Evolutionary conservation across 2,113 vertebrate species (phyloP).

Genomic region (Tamias sibiricus): DNA sequence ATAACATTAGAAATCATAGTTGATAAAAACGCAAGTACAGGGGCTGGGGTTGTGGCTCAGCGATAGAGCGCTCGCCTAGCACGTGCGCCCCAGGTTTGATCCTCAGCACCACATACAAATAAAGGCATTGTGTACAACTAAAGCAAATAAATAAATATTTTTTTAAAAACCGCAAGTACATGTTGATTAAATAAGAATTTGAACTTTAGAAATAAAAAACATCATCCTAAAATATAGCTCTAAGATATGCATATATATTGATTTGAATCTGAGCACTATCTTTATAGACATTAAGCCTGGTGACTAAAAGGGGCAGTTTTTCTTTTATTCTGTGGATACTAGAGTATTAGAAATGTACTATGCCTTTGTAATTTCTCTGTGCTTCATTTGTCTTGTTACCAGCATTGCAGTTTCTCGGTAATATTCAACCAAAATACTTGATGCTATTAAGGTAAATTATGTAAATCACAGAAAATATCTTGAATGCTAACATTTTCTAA

Average conservation of each 20-base stretch:
- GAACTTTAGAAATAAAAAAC: neutral
- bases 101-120: too few relatives aligned
- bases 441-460: constrained; percentile 50
- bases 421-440: constrained; percentile 35
- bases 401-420: constrained; percentile 8
- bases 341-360: neutral
- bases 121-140: too few relatives aligned
- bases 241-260: constrained; percentile 26
- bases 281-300: constrained; percentile 32
- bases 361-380: constrained; percentile 23
- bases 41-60: too few relatives aligned
- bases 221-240: constrained; percentile 24
- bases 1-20: constrained; percentile 21
- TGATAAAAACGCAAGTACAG: neutral
- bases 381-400: neutral
- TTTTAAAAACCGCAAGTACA: neutral
- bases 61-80: too few relatives aligned
- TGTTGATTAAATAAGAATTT: constrained; percentile 1
- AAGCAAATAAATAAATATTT: too few relatives aligned
- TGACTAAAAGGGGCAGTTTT: neutral
- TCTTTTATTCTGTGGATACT: neutral
- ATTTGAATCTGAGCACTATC: neutral
- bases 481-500: constrained; percentile 35
- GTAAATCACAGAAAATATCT: constrained; percentile 64
- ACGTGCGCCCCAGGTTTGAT: too few relatives aligned